Conservation (phyloP, 1,140 invertebrate species). For the Tetramorium parvispinum region DNA sequence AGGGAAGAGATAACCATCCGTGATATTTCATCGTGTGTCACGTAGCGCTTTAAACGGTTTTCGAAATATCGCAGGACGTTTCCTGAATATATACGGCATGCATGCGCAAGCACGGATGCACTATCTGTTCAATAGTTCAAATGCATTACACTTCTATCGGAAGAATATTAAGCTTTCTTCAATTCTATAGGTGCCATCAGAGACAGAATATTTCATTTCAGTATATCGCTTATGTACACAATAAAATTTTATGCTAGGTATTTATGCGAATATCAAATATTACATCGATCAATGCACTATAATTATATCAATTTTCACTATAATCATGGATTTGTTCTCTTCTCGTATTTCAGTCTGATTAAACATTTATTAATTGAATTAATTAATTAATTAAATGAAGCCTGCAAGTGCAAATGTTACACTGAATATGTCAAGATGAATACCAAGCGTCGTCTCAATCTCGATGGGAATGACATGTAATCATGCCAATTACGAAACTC, state of each 20-base stretch:
- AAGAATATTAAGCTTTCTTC: conserved; percentile 48
- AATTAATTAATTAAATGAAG: conserved; percentile 1
- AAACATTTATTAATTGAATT: background rate
- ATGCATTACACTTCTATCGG: conserved; percentile 49
- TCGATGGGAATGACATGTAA: conserved; percentile 17
- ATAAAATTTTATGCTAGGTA: conserved; percentile 14
- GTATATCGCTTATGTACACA: background rate
- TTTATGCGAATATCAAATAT: background rate
- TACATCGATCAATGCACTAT: background rate
- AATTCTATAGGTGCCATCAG: conserved; percentile 28
- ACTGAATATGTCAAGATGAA: conserved; percentile 6
- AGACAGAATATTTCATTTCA: conserved; percentile 34
- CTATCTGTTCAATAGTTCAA: conserved; percentile 53
- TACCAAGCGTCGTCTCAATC: background rate
- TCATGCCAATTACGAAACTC: conserved; percentile 26
- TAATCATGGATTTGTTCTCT: background rate
- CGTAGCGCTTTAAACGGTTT: conserved; percentile 53
- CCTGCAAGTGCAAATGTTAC: background rate
- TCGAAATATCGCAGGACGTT: conserved; percentile 51
- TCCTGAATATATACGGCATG: conserved; percentile 47
- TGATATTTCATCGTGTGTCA: conserved; percentile 50
- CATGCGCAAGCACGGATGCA: conserved; percentile 44
- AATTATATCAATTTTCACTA: background rate
- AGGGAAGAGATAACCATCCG: conserved; percentile 36
- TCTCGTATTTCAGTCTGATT: background rate